phyloP scores from a whole-genome alignment of 2,113 vertebrate genomes.

The Hymenochirus boettgeri region DNA sequence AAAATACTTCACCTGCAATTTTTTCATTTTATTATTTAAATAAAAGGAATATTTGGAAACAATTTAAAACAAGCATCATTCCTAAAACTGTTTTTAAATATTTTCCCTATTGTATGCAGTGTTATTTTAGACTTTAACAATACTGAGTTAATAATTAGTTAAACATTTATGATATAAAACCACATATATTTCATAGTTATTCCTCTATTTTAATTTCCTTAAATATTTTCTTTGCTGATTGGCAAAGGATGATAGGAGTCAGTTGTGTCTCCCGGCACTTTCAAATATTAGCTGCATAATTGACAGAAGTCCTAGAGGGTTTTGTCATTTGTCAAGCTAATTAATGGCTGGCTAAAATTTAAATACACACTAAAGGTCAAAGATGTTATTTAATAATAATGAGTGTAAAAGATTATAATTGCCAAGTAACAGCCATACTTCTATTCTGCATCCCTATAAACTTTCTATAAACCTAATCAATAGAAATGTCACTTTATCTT shows the following conservation, averaged over 20 bases:
- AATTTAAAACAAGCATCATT: too few species aligned
- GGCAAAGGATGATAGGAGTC: constrained; percentile 28
- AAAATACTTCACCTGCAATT: too few species aligned
- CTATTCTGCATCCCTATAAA: constrained; percentile 14
- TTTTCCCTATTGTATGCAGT: too few species aligned
- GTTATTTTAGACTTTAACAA: too few species aligned
- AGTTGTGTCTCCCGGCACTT: constrained; percentile 26
- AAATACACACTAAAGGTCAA: constrained; percentile 39
- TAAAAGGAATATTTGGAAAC: too few species aligned
- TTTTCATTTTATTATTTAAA: too few species aligned
- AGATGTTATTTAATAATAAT: constrained; percentile 42
- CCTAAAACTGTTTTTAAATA: too few species aligned
- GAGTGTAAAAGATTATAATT: constrained; percentile 31
- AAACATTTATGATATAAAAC: too few species aligned
- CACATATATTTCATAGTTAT: background rate
- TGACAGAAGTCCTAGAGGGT: constrained; percentile 42
- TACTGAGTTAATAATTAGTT: too few species aligned
- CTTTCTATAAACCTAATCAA: constrained; percentile 1
- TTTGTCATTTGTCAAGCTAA: constrained; percentile 42
- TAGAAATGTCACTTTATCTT: too few species aligned
- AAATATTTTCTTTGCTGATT: constrained; percentile 20
- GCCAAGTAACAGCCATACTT: constrained; percentile 32
- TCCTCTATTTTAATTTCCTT: constrained; percentile 1
- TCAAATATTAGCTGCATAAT: constrained; percentile 35
- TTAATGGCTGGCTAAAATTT: constrained; percentile 41